phyloP scores from a whole-genome alignment of 2,888 invertebrate species.

The Dynastes tityus region DNA sequence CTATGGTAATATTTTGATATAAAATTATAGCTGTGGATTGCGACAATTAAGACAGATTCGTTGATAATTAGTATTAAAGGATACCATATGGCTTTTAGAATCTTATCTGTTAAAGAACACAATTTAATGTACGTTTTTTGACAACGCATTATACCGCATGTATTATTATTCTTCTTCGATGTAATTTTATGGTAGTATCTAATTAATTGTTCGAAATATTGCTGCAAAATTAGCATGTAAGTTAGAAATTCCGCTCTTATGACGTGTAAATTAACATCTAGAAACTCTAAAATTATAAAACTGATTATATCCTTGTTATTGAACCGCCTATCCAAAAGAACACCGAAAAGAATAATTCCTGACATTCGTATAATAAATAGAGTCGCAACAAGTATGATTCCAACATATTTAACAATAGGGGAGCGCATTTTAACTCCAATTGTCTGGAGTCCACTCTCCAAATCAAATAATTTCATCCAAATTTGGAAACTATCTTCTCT shows the following conservation, averaged over 20 bases:
- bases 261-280: not conserved
- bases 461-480: not conserved
- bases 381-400: not conserved
- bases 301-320: not conserved
- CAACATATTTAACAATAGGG: not conserved
- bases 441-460: not conserved
- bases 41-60: not conserved
- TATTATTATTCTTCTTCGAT: not conserved
- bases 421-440: not conserved
- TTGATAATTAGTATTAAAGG: not conserved
- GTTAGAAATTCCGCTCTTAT: not conserved
- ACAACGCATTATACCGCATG: not conserved
- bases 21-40: not conserved
- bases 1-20: constrained; percentile 3
- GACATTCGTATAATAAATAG: not conserved
- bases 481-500: not conserved
- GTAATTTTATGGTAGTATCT: not conserved
- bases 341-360: not conserved
- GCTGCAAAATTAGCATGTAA: not conserved
- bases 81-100: not conserved
- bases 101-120: not conserved
- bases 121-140: not conserved
- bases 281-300: not conserved
- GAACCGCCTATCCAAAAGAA: not conserved
- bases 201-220: not conserved